Conservation (phyloP, 2,113 vertebrate species). For the Deroptyus accipitrinus region DNA sequence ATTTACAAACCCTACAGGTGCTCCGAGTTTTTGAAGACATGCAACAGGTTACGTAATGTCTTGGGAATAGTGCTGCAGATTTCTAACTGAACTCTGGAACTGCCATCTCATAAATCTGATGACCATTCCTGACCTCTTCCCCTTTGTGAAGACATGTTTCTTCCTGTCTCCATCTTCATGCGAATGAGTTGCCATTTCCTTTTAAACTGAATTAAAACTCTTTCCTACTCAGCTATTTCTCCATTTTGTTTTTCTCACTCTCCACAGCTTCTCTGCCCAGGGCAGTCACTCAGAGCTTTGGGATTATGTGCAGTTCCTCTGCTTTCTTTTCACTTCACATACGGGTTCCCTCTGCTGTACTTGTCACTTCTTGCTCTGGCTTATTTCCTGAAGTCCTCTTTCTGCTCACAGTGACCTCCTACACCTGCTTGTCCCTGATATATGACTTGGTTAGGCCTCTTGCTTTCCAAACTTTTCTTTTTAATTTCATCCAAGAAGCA, state of each 20-base stretch:
- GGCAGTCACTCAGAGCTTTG: neutral
- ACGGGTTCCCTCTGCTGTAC: neutral
- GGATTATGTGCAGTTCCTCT: neutral
- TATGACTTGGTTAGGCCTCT: neutral
- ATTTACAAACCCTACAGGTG: neutral
- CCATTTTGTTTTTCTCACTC: neutral
- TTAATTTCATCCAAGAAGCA: neutral
- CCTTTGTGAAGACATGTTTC: neutral
- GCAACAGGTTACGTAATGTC: neutral
- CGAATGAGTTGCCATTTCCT: slow-evolving; percentile 11
- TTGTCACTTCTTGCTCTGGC: neutral
- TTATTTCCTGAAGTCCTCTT: neutral
- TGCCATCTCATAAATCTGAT: slow-evolving; percentile 3
- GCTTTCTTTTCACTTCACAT: neutral
- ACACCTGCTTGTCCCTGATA: neutral
- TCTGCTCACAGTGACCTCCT: neutral
- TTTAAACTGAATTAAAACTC: neutral
- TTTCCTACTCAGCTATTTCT: neutral
- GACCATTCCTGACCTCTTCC: neutral
- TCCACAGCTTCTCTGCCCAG: neutral
- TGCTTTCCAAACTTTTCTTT: neutral
- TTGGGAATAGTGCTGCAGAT: neutral
- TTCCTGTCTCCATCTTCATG: slow-evolving; percentile 21
- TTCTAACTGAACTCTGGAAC: neutral
- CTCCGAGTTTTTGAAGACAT: neutral